phyloP scores from a whole-genome alignment of 1,140 invertebrate species.

The Whitmania pigra region DNA sequence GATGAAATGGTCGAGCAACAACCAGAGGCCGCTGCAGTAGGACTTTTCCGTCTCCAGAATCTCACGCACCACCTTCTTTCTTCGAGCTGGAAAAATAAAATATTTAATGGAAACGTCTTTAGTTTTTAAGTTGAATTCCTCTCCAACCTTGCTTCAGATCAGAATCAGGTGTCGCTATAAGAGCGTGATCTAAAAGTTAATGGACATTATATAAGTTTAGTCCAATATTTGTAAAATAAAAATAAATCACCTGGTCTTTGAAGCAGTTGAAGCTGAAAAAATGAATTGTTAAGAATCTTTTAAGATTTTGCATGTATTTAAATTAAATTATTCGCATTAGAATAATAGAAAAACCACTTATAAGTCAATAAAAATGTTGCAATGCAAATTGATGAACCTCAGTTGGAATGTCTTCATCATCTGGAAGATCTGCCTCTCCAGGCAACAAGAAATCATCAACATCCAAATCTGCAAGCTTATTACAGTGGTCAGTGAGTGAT shows the following conservation, averaged over 20 bases:
- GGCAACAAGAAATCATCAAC: constrained; percentile 21
- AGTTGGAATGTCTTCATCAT: constrained; percentile 1
- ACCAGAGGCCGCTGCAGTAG: constrained; percentile 41
- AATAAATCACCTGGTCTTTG: no score
- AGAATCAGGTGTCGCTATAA: no score
- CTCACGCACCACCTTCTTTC: constrained; percentile 36
- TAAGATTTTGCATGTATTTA: background rate
- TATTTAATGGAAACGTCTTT: background rate
- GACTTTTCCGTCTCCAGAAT: constrained; percentile 42
- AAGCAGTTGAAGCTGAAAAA: no score
- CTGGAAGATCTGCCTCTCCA: constrained; percentile 26
- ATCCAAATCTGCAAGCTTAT: constrained; percentile 31
- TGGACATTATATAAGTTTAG: no score
- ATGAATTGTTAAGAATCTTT: no score
- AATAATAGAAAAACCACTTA: background rate
- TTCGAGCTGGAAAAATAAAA: constrained; percentile 27
- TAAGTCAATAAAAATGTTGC: background rate
- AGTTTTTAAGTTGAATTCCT: background rate
- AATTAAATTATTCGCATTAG: background rate
- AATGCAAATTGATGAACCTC: background rate
- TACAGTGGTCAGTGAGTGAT: constrained; percentile 36
- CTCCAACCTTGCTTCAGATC: background rate
- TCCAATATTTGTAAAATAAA: no score
- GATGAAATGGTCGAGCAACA: constrained; percentile 39
- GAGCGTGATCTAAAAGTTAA: no score